Conservation (phyloP, 2,797 vertebrate species). For the Otus scops region DNA sequence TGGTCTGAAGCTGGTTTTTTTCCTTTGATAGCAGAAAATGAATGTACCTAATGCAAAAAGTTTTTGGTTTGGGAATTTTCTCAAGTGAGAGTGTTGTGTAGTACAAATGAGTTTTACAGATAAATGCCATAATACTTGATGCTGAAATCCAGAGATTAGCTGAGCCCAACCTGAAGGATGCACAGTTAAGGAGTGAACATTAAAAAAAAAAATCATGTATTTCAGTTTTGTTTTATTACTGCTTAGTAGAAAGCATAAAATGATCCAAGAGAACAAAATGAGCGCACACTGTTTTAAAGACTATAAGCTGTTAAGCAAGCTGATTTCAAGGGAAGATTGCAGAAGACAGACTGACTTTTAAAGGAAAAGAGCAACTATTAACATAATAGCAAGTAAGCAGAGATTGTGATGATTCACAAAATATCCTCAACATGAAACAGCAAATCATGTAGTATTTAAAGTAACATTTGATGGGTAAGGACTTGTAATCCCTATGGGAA, state of each 20-base stretch:
- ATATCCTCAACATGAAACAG: background rate
- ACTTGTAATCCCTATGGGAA: background rate
- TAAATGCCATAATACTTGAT: background rate
- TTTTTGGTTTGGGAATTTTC: background rate
- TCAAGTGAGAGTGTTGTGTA: background rate
- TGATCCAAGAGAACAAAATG: background rate
- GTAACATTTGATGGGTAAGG: background rate
- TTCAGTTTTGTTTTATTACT: background rate
- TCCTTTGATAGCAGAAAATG: background rate
- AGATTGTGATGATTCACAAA: background rate
- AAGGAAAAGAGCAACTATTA: background rate
- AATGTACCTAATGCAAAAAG: background rate
- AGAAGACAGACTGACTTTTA: background rate
- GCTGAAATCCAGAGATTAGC: conserved; percentile 5
- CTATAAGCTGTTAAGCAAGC: background rate
- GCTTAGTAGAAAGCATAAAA: background rate
- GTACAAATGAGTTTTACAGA: background rate
- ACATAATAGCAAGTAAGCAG: background rate
- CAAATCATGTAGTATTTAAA: background rate
- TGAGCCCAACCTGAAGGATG: background rate
- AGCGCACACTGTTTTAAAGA: background rate
- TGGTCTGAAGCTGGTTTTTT: background rate
- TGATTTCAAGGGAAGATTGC: background rate
- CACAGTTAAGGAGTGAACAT: background rate
- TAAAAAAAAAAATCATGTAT: background rate